Percentiles rank a stretch among this genome's conserved stretches.
phyloP scores from a whole-genome alignment of 2,797 vertebrate species.

The Loriculus beryllinus region DNA sequence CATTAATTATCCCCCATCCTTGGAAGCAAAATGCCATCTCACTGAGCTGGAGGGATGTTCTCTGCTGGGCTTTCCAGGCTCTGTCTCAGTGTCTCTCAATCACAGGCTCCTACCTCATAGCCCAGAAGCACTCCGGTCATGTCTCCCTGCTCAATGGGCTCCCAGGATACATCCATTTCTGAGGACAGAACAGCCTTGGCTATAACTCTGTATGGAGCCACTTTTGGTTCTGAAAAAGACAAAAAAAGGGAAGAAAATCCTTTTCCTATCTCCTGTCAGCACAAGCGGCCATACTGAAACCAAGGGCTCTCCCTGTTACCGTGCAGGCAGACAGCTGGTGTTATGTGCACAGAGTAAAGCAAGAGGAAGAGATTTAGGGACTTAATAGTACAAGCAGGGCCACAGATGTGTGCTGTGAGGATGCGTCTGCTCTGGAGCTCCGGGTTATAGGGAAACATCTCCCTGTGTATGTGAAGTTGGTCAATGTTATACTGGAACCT shows the following conservation, averaged over 20 bases:
- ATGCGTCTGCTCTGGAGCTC: background rate
- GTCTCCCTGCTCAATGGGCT: slow-evolving; percentile 82
- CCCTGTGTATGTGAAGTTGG: background rate
- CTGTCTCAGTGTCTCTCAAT: background rate
- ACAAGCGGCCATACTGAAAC: fast-evolving
- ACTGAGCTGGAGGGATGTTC: background rate
- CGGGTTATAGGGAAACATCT: background rate
- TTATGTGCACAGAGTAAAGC: fast-evolving
- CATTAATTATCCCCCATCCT: background rate
- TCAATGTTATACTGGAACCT: background rate
- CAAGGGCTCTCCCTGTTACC: fast-evolving
- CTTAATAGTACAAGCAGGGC: background rate
- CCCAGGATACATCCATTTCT: slow-evolving; percentile 93
- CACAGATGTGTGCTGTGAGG: background rate
- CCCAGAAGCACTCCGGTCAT: slow-evolving; percentile 87
- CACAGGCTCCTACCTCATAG: slow-evolving; percentile 83
- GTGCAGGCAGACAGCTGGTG: background rate
- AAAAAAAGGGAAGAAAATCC: background rate
- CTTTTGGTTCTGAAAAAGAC: slow-evolving; percentile 83
- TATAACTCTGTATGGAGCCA: slow-evolving; percentile 82
- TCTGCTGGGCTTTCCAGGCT: background rate
- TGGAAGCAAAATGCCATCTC: background rate
- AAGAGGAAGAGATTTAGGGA: slow-evolving; percentile 16
- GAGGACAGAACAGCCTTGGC: slow-evolving; percentile 86
- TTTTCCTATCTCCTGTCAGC: background rate